Evolutionary conservation across 2,797 vertebrate species (phyloP).

Genomic region (Uromys caudimaculatus): DNA sequence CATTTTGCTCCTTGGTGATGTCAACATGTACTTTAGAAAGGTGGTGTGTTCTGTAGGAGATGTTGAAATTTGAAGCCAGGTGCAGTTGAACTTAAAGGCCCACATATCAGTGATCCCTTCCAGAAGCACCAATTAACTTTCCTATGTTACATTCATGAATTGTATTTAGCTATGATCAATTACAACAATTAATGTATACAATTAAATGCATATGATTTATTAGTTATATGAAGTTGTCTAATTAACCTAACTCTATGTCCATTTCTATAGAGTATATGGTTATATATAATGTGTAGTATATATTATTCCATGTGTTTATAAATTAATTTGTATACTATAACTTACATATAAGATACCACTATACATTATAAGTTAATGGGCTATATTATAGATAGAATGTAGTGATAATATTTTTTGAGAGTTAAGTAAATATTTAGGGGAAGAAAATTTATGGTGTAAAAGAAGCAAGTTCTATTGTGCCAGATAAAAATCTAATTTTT

Average conservation of each 20-base stretch:
- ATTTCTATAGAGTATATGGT: neutral
- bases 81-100: neutral
- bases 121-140: neutral
- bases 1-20: neutral
- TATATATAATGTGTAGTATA: neutral
- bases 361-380: neutral
- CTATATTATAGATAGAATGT: neutral
- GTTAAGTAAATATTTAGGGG: neutral
- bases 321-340: neutral
- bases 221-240: neutral
- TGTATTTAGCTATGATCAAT: neutral
- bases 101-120: neutral
- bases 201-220: neutral
- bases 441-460: neutral
- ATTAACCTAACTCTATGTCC: neutral
- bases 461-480: neutral
- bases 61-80: neutral
- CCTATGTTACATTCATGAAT: neutral
- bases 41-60: neutral
- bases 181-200: neutral
- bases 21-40: neutral
- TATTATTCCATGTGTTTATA: neutral
- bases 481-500: neutral
- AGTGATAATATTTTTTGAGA: neutral
- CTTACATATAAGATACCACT: neutral